phyloP scores from a whole-genome alignment of 1,140 invertebrate genomes.

The Lasioglossum albipes region DNA sequence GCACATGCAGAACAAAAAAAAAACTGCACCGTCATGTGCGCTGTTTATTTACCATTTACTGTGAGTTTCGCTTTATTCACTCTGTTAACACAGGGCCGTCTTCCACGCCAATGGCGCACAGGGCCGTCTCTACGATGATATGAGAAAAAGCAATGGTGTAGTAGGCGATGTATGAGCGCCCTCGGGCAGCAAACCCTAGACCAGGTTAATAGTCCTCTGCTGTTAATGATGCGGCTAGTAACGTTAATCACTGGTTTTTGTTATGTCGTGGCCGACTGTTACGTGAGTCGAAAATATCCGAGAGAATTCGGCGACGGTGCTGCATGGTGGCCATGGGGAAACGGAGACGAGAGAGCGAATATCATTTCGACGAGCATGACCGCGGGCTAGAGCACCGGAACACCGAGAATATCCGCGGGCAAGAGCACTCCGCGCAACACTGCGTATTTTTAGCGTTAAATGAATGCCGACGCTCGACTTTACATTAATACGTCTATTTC shows the following conservation, averaged over 20 bases:
- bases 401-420: slow-evolving; percentile 25
- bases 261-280: neutral
- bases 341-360: slow-evolving; percentile 17
- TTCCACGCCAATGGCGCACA: too few species aligned
- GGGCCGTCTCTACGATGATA: too few species aligned
- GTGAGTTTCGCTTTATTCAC: too few species aligned
- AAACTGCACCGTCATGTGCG: too few species aligned
- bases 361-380: slow-evolving; percentile 16
- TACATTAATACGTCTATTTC: slow-evolving; percentile 32
- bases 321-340: slow-evolving; percentile 18
- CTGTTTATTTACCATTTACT: too few species aligned
- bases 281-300: too few species aligned
- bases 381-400: neutral
- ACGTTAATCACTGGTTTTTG: slow-evolving; percentile 25
- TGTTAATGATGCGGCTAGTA: slow-evolving; percentile 2
- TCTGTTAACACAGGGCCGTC: too few species aligned
- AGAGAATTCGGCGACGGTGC: neutral
- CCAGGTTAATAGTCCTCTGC: neutral
- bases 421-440: slow-evolving; percentile 36
- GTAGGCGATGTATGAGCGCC: neutral
- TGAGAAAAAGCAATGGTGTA: too few species aligned
- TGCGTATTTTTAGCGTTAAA: slow-evolving; percentile 34
- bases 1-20: too few species aligned
- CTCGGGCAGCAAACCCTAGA: neutral
- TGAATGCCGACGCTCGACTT: slow-evolving; percentile 26